phyloP scores from a whole-genome alignment of 1,140 invertebrate genomes.

The Aporrectodea caliginosa region DNA sequence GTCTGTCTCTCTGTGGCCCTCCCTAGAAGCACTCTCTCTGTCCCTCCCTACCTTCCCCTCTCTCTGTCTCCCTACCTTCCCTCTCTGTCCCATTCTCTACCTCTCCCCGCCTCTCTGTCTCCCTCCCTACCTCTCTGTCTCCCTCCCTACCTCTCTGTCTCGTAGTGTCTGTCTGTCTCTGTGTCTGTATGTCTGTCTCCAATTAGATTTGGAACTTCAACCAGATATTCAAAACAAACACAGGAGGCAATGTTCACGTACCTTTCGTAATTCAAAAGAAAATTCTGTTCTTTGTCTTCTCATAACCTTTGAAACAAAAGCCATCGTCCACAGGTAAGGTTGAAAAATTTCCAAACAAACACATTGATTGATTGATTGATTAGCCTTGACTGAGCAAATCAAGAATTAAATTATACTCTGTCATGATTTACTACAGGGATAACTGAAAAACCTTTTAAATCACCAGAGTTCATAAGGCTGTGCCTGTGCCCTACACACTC shows the following conservation, averaged over 20 bases:
- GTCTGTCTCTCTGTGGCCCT: no score
- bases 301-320: constrained; percentile 59
- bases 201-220: background rate
- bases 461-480: background rate
- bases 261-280: constrained; percentile 87
- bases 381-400: background rate
- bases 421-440: background rate
- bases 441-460: background rate
- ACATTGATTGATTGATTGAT: background rate
- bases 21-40: no score
- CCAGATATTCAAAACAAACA: background rate
- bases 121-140: no score
- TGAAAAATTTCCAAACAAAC: background rate
- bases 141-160: no score
- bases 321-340: background rate
- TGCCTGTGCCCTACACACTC: background rate
- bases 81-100: no score
- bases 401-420: background rate
- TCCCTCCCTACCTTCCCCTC: no score
- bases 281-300: constrained; percentile 90
- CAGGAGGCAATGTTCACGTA: constrained; percentile 28
- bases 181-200: background rate
- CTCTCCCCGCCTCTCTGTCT: no score
- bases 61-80: no score
- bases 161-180: no score